Conservation (phyloP, 2,113 vertebrate genomes). For the Protobothrops mucrosquamatus region DNA sequence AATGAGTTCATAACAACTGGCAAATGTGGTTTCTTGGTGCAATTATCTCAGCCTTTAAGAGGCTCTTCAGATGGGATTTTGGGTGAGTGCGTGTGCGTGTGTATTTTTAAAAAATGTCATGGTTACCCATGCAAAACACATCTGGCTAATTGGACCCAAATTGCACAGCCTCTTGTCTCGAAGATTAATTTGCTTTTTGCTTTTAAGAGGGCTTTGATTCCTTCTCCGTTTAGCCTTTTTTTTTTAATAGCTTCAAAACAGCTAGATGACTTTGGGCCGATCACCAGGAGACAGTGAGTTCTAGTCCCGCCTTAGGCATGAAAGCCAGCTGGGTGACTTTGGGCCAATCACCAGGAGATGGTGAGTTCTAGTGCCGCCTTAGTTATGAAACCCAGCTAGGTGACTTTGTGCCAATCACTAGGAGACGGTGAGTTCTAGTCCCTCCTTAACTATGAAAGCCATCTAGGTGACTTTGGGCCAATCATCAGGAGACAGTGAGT, state of each 20-base stretch:
- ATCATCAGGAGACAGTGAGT: too few relatives aligned
- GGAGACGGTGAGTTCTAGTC: too few relatives aligned
- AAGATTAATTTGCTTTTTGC: neutral
- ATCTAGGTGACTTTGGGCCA: too few relatives aligned
- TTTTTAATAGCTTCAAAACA: neutral
- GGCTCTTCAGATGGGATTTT: neutral
- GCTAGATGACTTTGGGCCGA: too few relatives aligned
- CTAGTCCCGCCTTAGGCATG: too few relatives aligned
- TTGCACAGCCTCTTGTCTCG: neutral
- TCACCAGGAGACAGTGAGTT: too few relatives aligned
- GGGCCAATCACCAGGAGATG: too few relatives aligned
- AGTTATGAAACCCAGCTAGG: accelerated
- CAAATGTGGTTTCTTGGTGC: neutral
- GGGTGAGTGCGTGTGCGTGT: neutral
- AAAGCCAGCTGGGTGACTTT: too few relatives aligned
- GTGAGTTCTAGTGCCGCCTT: too few relatives aligned
- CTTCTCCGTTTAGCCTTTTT: neutral
- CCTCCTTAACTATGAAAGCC: accelerated
- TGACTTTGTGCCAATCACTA: too few relatives aligned
- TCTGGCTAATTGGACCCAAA: conserved; percentile 10
- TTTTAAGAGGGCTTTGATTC: neutral
- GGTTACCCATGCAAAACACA: conserved; percentile 1
- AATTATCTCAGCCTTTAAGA: conserved; percentile 6
- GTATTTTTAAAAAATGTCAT: neutral
- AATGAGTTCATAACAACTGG: neutral